phyloP scores from a whole-genome alignment of 2,797 vertebrate genomes.

The Clarias platycephalus region DNA sequence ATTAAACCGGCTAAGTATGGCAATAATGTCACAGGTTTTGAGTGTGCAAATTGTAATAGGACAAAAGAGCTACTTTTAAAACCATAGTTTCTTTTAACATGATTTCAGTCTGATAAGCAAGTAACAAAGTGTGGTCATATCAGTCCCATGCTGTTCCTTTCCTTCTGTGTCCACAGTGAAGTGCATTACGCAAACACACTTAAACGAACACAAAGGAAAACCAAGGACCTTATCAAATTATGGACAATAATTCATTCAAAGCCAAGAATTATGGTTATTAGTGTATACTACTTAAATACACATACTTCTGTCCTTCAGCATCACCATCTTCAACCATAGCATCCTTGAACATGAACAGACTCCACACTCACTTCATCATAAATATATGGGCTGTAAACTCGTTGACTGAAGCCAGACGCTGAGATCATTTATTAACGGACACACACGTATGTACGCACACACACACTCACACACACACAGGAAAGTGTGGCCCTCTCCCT shows the following conservation, averaged over 20 bases:
- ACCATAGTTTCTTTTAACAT: background rate
- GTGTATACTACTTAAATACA: background rate
- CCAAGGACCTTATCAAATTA: slow-evolving; percentile 9
- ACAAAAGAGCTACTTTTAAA: background rate
- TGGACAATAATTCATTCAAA: background rate
- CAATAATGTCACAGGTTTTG: background rate
- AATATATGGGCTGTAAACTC: slow-evolving; percentile 16
- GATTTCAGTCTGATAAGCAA: background rate
- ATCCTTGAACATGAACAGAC: slow-evolving; percentile 15
- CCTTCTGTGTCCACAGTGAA: background rate
- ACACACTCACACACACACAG: slow-evolving; percentile 55
- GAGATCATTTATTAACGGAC: slow-evolving; percentile 22
- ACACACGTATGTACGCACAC: slow-evolving; percentile 28
- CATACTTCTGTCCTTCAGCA: background rate
- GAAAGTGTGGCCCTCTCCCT: slow-evolving; percentile 60
- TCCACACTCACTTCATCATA: background rate
- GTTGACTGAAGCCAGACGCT: slow-evolving; percentile 35
- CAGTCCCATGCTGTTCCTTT: background rate
- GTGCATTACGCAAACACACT: background rate
- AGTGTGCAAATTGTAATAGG: background rate
- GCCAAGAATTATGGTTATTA: background rate
- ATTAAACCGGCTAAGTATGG: background rate
- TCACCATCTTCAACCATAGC: slow-evolving; percentile 10
- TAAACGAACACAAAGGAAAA: slow-evolving; percentile 7
- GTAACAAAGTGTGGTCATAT: background rate